Evolutionary conservation across 2,113 vertebrate genomes (phyloP), one percentile per base, ranked within the genome.

Genomic region (Grus americana): DNA sequence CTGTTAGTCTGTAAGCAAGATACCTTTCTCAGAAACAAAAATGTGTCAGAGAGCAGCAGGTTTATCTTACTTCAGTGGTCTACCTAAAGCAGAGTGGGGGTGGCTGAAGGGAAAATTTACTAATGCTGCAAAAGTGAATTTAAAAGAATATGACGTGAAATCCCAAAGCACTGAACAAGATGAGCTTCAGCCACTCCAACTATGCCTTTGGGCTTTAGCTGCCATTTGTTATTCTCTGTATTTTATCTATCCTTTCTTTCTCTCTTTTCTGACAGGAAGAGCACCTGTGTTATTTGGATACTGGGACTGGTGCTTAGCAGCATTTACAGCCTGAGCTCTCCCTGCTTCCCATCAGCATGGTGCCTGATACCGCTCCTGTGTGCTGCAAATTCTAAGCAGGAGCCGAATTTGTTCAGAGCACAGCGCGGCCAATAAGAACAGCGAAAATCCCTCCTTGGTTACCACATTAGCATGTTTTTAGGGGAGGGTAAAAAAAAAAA

Each of bases 381-480:
- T 57, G 86, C 66, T 91, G 62, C 79, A 95, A 88, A 95, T 90
- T 81, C 62, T 67, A 86, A 93, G 63, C 81, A 93, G 74, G 50
- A 85, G 70, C 26, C 10, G 7, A 88, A 93, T 95, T 40, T 57
- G 22, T 73, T 89, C 0, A 1, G 88, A 90, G 65, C 65, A 70
- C 63, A 80, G 57, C 2, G 0, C 29, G 86, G 72, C 79, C 95
- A 87, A 32, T 81, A 61, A 58, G 68, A 91, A 86, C 21, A 73
- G 29, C 0, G 9, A 90, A 80, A 91, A 92, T n/a, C 30, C 67
- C 59, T 79, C 66, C 78, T 57, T 58, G 72, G 84, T 50, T 91
- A 90, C 46, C 81, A 91, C 52, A 85, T 76, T 75, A 82, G 36
- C 40, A 58, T 34, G 50, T 16, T 94, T 91, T 88, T 36, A 80